Evolutionary conservation across 2,113 vertebrate species (phyloP), one percentile per base, ranked within the genome.

Genomic region (Neodontobutis hainanensis): DNA sequence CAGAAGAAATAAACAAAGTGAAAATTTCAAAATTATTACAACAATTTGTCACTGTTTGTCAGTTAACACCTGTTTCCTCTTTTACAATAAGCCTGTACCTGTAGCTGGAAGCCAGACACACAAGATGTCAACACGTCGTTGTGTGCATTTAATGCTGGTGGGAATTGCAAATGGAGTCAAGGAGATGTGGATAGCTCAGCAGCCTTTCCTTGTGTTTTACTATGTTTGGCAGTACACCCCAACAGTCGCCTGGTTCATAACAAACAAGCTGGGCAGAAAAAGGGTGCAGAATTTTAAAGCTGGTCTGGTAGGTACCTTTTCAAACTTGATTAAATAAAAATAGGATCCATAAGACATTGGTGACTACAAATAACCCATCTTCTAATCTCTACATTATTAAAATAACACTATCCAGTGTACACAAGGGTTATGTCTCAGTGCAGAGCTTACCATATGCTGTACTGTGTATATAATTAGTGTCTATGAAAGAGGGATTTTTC

Each of bases 221-320:
- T 99, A 99, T 80, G 7, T 91, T 42, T 97, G 96, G 94, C 96
- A 98, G 82, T 99, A 99, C 0, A 59, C 89, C 0, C 97, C 96
- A 36, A 96, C 95, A 1, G 90, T 92, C 83, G 95, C 94, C 16
- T 93, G 91, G 92, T 94, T 91, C 90, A 0, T 95, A 15, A 90
- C 92, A 36, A 87, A 85, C 65, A 69, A 78, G 27, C 1, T 96
- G 63, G 94, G 93, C 35, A 93, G 80, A 80, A 95, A 73, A 83
- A 93, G 95, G 61, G 95, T 98, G 67, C 59, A 94, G 67, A 97
- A 96, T 88, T 97, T 97, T 47, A 95, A 95, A 89, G 92, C 90
- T 0, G 95, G 95, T 40, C 11, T 95, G 91, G 97, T 99, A 87
- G 71, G 95, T 88, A 47, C 44, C 5, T 46, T 14, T 36, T 11